These are phyloP conservation scores for Ginglymostoma cirratum DNA, from an alignment of 2,113 vertebrate genomes.

Conservation along the genomic window DNA sequence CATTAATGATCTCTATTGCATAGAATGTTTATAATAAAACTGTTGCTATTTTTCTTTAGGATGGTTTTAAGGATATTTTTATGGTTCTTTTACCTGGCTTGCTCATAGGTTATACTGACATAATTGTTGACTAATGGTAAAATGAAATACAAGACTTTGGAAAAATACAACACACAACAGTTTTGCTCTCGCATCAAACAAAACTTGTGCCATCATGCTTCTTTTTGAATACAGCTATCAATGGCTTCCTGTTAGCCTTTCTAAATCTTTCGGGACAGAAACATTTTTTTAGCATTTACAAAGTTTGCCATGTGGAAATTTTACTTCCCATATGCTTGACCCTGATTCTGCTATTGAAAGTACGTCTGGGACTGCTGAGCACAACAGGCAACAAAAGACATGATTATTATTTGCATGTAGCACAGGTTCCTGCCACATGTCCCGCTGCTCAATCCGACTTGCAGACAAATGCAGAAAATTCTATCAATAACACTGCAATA, in stretches of 20 bases:
- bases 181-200: neutral
- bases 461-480: neutral
- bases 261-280: neutral
- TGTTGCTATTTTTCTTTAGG: too few species aligned
- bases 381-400: neutral
- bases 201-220: neutral
- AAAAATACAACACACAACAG: neutral
- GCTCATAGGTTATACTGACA: neutral
- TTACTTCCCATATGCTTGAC: slow-evolving; percentile 9
- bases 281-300: neutral
- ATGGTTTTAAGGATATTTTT: too few species aligned
- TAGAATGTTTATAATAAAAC: neutral
- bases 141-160: neutral
- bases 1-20: neutral
- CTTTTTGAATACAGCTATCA: neutral
- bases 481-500: neutral
- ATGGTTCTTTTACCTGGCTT: too few species aligned
- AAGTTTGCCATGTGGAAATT: neutral
- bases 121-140: neutral
- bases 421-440: neutral
- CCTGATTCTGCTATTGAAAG: neutral
- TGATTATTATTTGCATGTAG: slow-evolving; percentile 31
- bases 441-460: slow-evolving; percentile 14
- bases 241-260: neutral
- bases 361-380: neutral